phyloP scores from a whole-genome alignment of 1,140 invertebrate species.

The Cataglyphis hispanica region DNA sequence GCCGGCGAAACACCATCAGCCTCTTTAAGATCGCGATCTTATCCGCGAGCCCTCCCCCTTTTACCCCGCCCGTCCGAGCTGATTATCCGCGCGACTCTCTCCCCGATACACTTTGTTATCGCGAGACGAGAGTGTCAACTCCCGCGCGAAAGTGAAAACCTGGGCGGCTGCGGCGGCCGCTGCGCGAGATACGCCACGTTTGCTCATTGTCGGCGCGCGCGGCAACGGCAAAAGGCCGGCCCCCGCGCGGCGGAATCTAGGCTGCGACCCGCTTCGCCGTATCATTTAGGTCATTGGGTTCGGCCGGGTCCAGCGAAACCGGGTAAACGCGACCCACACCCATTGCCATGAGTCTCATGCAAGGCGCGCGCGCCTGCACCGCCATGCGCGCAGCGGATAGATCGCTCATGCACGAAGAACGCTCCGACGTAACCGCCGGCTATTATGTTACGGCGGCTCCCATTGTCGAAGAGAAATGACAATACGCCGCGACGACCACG shows the following conservation, averaged over 20 bases:
- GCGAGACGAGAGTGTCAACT: slow-evolving; percentile 80
- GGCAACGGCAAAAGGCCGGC: slow-evolving; percentile 68
- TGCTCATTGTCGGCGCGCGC: slow-evolving; percentile 69
- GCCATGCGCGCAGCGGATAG: slow-evolving; percentile 32
- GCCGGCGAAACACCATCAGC: slow-evolving; percentile 24
- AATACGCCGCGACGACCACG: slow-evolving; percentile 15
- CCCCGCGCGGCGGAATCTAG: slow-evolving; percentile 78
- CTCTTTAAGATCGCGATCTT: slow-evolving; percentile 40
- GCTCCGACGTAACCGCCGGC: slow-evolving; percentile 35
- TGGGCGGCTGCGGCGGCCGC: slow-evolving; percentile 63
- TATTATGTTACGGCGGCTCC: slow-evolving; percentile 12
- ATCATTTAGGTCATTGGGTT: slow-evolving; percentile 82
- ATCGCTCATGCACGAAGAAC: slow-evolving; percentile 9
- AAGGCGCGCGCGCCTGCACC: not conserved
- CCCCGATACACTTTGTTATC: slow-evolving; percentile 57
- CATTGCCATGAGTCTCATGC: slow-evolving; percentile 54
- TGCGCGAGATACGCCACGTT: slow-evolving; percentile 67
- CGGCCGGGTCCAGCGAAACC: slow-evolving; percentile 77
- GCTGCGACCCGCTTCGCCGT: slow-evolving; percentile 80
- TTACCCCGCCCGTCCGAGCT: too few relatives aligned
- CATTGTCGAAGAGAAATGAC: slow-evolving; percentile 53
- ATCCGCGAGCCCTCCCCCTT: not conserved
- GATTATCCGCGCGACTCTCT: slow-evolving; percentile 16
- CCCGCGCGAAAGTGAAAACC: slow-evolving; percentile 76
- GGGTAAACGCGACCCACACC: slow-evolving; percentile 77